Evolutionary conservation across 2,888 invertebrate genomes (phyloP).

Genomic region (Epicampocera succincta): DNA sequence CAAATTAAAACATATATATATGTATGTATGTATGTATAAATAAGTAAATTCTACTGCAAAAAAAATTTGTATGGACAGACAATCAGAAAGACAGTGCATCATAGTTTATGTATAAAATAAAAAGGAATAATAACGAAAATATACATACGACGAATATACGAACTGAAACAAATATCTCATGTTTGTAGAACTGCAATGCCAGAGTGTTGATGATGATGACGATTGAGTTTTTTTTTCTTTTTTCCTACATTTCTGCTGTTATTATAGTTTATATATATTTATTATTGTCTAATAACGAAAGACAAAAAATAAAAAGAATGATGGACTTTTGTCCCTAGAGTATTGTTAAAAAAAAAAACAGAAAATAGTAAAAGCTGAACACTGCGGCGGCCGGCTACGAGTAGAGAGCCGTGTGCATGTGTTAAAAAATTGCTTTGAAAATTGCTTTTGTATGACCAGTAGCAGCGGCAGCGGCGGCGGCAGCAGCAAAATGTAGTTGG

Average conservation of each 20-base stretch:
- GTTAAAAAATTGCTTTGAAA: conserved; percentile 56
- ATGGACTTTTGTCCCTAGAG: conserved; percentile 61
- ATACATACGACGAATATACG: background rate
- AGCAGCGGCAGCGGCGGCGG: conserved; percentile 1
- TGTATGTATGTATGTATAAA: conserved; percentile 23
- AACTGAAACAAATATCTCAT: conserved; percentile 41
- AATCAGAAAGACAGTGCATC: conserved; percentile 20
- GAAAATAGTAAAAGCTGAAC: background rate
- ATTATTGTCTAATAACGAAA: conserved; percentile 63
- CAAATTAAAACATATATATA: too few relatives aligned
- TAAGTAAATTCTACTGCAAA: conserved; percentile 41
- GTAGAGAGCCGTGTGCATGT: conserved; percentile 47
- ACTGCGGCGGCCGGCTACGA: conserved; percentile 7
- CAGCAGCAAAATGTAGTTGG: background rate
- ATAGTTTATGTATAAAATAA: conserved; percentile 33
- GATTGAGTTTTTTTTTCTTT: conserved; percentile 35
- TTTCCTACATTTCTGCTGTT: conserved; percentile 45
- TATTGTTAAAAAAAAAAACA: conserved; percentile 29
- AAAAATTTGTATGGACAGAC: conserved; percentile 27
- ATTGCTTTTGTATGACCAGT: conserved; percentile 23
- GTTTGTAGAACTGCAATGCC: conserved; percentile 56
- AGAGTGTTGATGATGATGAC: conserved; percentile 60
- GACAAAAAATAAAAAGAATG: conserved; percentile 32
- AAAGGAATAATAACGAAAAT: conserved; percentile 26
- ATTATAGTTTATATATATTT: conserved; percentile 60